These are phyloP conservation scores for Thalassophryne amazonica DNA, from an alignment of 2,797 vertebrate species.

Conservation along the genomic window DNA sequence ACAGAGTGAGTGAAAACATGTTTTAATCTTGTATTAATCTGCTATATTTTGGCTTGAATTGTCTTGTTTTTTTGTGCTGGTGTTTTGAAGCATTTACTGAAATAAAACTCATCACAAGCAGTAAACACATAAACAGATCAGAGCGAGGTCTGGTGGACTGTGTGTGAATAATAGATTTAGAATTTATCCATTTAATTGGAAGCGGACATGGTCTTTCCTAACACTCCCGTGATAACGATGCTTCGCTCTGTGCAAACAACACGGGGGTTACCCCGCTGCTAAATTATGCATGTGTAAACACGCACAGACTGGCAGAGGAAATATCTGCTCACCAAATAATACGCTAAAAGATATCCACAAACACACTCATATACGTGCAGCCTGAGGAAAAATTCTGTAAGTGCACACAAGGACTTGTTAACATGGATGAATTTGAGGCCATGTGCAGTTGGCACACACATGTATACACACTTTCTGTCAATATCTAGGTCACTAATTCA, in stretches of 20 bases:
- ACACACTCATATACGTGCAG: background rate
- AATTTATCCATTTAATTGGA: conserved; percentile 13
- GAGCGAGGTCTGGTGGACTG: background rate
- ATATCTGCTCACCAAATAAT: background rate
- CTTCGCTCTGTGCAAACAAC: conserved; percentile 22
- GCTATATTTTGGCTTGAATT: too few relatives aligned
- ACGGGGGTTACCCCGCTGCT: conserved; percentile 34
- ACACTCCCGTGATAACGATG: conserved; percentile 22
- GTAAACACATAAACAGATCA: too few relatives aligned
- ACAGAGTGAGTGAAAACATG: too few relatives aligned
- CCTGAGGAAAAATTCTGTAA: background rate
- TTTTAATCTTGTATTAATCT: too few relatives aligned
- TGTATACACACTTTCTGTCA: background rate
- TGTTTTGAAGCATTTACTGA: too few relatives aligned
- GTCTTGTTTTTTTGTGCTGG: too few relatives aligned
- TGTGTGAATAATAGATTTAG: conserved; percentile 11
- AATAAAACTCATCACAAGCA: too few relatives aligned
- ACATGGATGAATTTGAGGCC: background rate
- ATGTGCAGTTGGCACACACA: conserved; percentile 6
- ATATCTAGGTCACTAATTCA: conserved; percentile 44
- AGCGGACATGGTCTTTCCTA: conserved; percentile 3
- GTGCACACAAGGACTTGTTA: conserved; percentile 7
- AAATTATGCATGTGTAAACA: conserved; percentile 44
- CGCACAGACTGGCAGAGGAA: background rate
- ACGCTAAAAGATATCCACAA: background rate